These are phyloP conservation scores for Nesidiocoris tenuis DNA, from an alignment of 2,888 invertebrate species.

Conservation along the genomic window DNA sequence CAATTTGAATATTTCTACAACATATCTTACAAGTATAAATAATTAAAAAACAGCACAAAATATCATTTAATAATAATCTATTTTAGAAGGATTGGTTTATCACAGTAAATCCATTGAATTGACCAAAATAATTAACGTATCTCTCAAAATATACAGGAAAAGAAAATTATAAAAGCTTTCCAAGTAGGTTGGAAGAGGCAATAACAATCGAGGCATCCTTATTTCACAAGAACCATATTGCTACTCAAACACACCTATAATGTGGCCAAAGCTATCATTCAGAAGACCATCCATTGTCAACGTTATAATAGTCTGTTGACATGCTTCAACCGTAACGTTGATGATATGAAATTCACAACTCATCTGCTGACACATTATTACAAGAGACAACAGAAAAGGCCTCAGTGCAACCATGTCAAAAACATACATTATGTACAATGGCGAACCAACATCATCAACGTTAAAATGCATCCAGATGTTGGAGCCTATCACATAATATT, in stretches of 20 bases:
- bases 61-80: conserved; percentile 43
- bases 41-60: conserved; percentile 43
- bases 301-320: not conserved
- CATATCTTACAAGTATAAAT: conserved; percentile 41
- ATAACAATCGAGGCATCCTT: conserved; percentile 14
- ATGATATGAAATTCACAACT: no score
- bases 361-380: not conserved
- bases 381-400: not conserved
- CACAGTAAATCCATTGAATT: conserved; percentile 45
- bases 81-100: conserved; percentile 44
- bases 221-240: not conserved
- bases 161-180: conserved; percentile 1
- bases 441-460: no score
- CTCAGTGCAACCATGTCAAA: not conserved
- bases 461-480: no score
- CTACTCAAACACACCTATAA: not conserved
- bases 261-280: not conserved
- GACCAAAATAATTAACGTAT: conserved; percentile 43
- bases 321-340: not conserved
- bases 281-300: not conserved
- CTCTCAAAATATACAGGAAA: conserved; percentile 24
- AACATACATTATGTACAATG: no score
- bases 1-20: conserved; percentile 32
- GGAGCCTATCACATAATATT: no score
- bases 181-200: conserved; percentile 33